Percentiles rank a stretch among this genome's conserved stretches.
Evolutionary conservation across 1,140 invertebrate species (phyloP).

Genomic region (Papilio aristodemus): DNA sequence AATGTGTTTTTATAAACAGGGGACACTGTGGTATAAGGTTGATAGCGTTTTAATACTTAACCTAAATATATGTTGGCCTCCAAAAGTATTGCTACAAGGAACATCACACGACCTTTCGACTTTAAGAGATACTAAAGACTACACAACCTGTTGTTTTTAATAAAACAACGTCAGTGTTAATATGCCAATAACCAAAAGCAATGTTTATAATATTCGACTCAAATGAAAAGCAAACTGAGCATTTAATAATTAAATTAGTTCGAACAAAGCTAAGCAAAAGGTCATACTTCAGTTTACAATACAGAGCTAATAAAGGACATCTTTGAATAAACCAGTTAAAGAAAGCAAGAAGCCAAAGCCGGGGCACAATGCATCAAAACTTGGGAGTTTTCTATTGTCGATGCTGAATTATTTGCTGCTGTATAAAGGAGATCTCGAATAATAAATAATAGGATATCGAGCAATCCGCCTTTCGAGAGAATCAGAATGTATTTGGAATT

Average conservation of each 20-base stretch:
- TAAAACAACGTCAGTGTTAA: neutral
- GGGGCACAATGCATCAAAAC: slow-evolving; percentile 59
- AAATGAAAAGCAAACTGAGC: slow-evolving; percentile 15
- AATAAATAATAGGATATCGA: slow-evolving; percentile 29
- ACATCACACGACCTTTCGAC: neutral
- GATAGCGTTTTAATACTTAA: too few species aligned
- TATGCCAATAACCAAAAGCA: neutral
- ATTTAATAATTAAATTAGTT: slow-evolving; percentile 33
- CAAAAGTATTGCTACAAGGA: too few species aligned
- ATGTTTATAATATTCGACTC: neutral
- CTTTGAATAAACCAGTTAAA: slow-evolving; percentile 52
- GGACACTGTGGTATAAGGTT: too few species aligned
- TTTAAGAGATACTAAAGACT: neutral
- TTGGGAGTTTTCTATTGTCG: slow-evolving; percentile 58
- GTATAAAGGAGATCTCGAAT: slow-evolving; percentile 24
- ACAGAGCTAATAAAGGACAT: slow-evolving; percentile 54
- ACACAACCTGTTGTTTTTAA: neutral
- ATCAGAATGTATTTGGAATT: slow-evolving; percentile 15
- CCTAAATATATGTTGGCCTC: too few species aligned
- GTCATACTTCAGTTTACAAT: slow-evolving; percentile 44
- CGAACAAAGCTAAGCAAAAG: slow-evolving; percentile 30
- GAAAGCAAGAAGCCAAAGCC: slow-evolving; percentile 52
- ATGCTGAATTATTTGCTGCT: slow-evolving; percentile 59
- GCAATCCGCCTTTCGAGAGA: slow-evolving; percentile 1
- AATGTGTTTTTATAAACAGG: too few species aligned